Conservation (phyloP, 2,888 invertebrate genomes). For the Cerceris ruficornis region DNA sequence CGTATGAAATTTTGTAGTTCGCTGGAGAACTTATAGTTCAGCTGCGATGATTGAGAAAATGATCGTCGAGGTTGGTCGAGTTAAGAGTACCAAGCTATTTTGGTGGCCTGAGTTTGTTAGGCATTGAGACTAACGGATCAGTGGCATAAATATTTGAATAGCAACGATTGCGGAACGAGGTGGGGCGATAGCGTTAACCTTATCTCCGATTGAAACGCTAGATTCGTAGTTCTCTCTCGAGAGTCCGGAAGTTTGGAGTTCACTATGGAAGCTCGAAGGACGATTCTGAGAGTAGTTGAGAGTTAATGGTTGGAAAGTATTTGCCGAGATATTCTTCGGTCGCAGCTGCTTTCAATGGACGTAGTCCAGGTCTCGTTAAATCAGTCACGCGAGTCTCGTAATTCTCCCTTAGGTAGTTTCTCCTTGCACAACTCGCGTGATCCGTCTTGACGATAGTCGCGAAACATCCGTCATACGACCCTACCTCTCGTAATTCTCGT, state of each 20-base stretch:
- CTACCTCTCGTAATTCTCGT: neutral
- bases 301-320: neutral
- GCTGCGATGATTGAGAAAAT: no score
- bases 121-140: neutral
- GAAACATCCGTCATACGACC: constrained; percentile 5
- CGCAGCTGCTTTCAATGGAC: neutral
- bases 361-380: neutral
- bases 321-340: neutral
- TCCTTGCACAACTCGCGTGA: constrained; percentile 1
- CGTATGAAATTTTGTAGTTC: no score
- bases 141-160: neutral
- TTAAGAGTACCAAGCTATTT: neutral
- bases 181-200: no score
- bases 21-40: no score
- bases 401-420: neutral
- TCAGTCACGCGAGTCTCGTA: constrained; percentile 4
- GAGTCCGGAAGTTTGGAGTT: no score
- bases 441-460: constrained; percentile 4
- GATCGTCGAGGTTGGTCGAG: no score
- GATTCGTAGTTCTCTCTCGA: no score
- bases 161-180: neutral
- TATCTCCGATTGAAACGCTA: no score
- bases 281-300: neutral
- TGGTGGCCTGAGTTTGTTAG: neutral
- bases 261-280: no score